These are phyloP conservation scores for Calcarius lapponicus DNA, from an alignment of 2,797 vertebrate species.

Conservation along the genomic window DNA sequence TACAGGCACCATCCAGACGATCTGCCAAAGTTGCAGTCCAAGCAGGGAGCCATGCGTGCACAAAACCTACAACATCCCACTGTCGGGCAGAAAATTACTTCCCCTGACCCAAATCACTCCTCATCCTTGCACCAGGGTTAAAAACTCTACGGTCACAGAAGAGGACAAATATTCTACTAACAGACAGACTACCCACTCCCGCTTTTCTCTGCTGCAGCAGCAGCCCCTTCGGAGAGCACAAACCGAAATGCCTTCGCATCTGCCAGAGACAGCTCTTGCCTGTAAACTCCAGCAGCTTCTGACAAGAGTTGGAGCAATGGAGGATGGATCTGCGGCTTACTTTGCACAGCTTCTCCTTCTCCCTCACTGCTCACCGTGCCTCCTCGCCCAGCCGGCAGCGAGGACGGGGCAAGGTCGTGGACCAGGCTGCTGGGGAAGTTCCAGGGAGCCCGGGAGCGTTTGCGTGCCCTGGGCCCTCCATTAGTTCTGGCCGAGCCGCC, in stretches of 20 bases:
- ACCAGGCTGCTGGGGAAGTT: neutral
- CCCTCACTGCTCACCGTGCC: neutral
- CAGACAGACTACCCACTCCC: neutral
- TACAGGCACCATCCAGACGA: neutral
- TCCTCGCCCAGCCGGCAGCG: fast-evolving
- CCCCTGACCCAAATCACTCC: neutral
- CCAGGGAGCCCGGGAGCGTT: neutral
- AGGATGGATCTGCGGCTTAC: neutral
- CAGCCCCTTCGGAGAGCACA: neutral
- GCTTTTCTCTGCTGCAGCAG: neutral
- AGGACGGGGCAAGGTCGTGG: neutral
- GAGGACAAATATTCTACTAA: neutral
- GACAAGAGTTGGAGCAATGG: neutral
- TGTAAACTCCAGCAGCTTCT: neutral
- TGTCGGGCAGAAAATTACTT: neutral
- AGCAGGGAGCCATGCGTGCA: neutral
- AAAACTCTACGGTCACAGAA: neutral
- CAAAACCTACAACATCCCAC: neutral
- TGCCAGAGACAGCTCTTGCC: neutral
- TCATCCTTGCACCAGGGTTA: neutral
- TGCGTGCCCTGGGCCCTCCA: slow-evolving; percentile 27
- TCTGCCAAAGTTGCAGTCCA: slow-evolving; percentile 5
- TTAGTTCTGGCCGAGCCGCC: neutral
- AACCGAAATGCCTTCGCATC: neutral
- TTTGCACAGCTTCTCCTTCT: neutral